Evolutionary conservation across 2,888 invertebrate species (phyloP), one percentile per base, ranked within the genome.

Genomic region (Dryobota labecula): DNA sequence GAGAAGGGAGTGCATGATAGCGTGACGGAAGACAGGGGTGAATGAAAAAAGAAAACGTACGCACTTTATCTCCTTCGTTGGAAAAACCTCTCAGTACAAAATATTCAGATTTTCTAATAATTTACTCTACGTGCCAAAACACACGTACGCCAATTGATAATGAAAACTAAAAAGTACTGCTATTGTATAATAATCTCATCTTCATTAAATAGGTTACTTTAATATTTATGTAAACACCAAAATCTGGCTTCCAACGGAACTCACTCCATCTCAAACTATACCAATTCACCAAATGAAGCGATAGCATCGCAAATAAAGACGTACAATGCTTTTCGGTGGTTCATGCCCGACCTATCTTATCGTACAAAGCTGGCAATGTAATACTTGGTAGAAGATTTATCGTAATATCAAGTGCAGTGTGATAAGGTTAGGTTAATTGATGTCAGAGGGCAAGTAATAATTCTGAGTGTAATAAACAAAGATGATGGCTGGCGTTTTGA

Each of bases 371-470:
- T 73, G 68, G 79, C 68, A 86, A 86, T 87, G 86, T 82, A 86
- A 41, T 58, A 79, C 65, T 56, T 70, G 24, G 33, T 68, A 5
- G 7, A 53, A 57, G 65, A 82, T 82, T 79, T 70, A 84, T 80
- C 66, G 80, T 13, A 20, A 27, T 77, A 73, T 71, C 72, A 80
- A 78, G 76, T 82, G 73, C 65, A 76, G 56, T 65, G 80, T 81
- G 67, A 72, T 80, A 75, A 78, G 86, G 87, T 84, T 81, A 83
- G 84, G 88, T 88, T 91, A 91, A 94, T 92, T 91, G 90, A 87
- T 87, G 92, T 88, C 90, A 90, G 73, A 89, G 92, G 89, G 82
- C 92, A 87, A 83, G 83, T 81, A 87, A 90, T 90, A 89, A 86
- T 73, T 86, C 83, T 80, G 62, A 83, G 71, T 27, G 76, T 33